Conservation (phyloP, 2,888 invertebrate genomes). For the Trileptium ribeirensis region DNA sequence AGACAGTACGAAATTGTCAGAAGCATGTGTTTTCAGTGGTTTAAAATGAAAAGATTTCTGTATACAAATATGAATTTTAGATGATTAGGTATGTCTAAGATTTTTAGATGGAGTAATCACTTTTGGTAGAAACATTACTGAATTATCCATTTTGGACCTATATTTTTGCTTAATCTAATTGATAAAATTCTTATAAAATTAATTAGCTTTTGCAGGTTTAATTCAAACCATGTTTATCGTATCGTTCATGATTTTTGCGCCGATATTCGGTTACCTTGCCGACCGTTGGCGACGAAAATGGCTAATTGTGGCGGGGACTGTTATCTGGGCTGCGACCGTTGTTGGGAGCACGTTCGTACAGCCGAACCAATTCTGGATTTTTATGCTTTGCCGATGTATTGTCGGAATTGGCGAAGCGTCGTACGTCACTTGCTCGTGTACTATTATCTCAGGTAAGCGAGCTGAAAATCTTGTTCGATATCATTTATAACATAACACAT, state of each 20-base stretch:
- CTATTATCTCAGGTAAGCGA: conserved; percentile 59
- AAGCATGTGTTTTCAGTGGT: too few species aligned
- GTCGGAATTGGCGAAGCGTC: conserved; percentile 98
- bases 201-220: background rate
- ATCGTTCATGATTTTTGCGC: conserved; percentile 92
- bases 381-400: conserved; percentile 75
- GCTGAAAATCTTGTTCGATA: too few species aligned
- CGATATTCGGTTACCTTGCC: conserved; percentile 89
- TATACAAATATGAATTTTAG: too few species aligned
- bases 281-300: conserved; percentile 79
- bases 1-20: too few species aligned
- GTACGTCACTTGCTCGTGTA: conserved; percentile 96
- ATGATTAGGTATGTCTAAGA: too few species aligned
- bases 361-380: conserved; percentile 64
- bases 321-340: conserved; percentile 84
- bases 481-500: too few species aligned
- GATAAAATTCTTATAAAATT: too few species aligned
- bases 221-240: conserved; percentile 84
- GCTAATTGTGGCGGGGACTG: conserved; percentile 83
- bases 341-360: conserved; percentile 76
- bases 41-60: too few species aligned
- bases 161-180: too few species aligned
- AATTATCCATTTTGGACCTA: too few species aligned
- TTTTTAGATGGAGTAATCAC: too few species aligned
- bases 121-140: too few species aligned